Conservation (phyloP, 92 coral and sea anemone species). For the Siderastrea radians region DNA sequence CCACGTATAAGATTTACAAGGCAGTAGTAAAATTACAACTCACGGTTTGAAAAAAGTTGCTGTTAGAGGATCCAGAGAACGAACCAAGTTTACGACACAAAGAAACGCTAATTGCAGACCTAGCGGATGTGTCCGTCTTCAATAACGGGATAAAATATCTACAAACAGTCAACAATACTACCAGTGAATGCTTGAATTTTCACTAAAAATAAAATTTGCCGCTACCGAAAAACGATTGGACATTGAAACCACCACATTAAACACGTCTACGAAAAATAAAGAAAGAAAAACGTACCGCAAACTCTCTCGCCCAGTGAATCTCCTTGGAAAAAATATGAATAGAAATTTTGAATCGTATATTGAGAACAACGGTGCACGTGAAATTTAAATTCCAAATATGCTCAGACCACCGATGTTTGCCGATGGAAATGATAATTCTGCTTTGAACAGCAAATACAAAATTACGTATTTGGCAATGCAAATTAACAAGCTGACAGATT, state of each 20-base stretch:
- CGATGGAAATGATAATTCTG: neutral
- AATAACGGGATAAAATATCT: neutral
- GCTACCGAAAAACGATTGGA: no score
- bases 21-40: neutral
- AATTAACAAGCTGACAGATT: neutral
- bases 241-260: no score
- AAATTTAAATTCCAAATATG: slow-evolving; percentile 1
- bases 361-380: neutral
- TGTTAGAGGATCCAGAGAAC: neutral
- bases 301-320: neutral
- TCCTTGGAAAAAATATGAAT: neutral
- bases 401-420: neutral
- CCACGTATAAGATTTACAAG: neutral
- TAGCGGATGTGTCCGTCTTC: neutral
- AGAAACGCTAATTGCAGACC: neutral
- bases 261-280: no score
- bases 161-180: no score
- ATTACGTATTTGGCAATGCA: slow-evolving; percentile 18
- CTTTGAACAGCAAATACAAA: neutral
- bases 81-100: neutral
- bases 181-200: no score
- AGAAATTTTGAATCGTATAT: neutral
- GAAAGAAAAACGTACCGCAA: no score
- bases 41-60: neutral
- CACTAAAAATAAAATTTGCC: no score